These are phyloP conservation scores for Falco punctatus DNA, from an alignment of 2,113 vertebrate species.

Conservation along the genomic window DNA sequence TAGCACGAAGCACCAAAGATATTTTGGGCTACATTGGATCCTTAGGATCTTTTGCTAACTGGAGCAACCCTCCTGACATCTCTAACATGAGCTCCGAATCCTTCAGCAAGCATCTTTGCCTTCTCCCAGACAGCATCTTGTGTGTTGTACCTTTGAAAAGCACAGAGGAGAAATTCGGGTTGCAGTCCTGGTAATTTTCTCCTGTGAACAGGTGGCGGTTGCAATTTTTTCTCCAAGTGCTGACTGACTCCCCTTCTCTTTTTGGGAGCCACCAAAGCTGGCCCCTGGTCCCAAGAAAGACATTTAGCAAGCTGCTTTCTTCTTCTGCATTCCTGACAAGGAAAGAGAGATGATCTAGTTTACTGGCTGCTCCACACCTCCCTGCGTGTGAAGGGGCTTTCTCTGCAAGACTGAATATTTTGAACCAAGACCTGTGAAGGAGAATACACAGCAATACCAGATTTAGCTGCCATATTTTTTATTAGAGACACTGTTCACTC, in stretches of 20 bases:
- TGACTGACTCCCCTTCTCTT: background rate
- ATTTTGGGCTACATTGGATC: background rate
- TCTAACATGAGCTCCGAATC: background rate
- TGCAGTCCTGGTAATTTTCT: background rate
- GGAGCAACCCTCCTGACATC: background rate
- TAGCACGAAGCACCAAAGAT: background rate
- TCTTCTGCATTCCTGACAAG: background rate
- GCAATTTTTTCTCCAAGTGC: background rate
- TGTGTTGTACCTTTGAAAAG: background rate
- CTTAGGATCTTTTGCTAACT: background rate
- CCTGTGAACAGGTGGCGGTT: background rate
- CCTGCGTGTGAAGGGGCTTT: background rate
- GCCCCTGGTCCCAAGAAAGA: background rate
- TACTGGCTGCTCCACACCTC: background rate
- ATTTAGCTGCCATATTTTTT: background rate
- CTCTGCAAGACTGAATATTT: background rate
- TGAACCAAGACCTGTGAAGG: background rate
- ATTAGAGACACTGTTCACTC: background rate
- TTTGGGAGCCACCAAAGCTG: background rate
- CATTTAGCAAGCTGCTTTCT: background rate
- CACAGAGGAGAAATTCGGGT: background rate
- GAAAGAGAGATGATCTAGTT: background rate
- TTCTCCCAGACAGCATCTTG: background rate
- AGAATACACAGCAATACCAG: background rate
- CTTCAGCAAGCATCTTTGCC: background rate